phyloP scores from a whole-genome alignment of 2,113 vertebrate species.

The Protobothrops mucrosquamatus region DNA sequence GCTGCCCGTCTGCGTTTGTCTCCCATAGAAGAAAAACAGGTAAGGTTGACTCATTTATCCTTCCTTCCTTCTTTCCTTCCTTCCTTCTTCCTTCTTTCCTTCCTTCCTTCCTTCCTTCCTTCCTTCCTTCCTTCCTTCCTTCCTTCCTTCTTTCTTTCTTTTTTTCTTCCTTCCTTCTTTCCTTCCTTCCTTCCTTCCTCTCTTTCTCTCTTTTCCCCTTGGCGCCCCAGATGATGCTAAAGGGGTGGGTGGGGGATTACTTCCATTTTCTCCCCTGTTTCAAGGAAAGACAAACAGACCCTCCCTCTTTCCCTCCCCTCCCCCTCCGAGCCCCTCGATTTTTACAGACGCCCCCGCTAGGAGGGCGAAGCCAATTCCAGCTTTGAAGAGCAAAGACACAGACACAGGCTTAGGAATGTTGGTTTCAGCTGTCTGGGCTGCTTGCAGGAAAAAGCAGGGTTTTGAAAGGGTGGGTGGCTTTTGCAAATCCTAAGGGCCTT shows the following conservation, averaged over 20 bases:
- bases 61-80: too few relatives aligned
- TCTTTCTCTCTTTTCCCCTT: too few relatives aligned
- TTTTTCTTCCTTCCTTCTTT: too few relatives aligned
- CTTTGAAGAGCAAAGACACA: not conserved
- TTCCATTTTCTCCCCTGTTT: not conserved
- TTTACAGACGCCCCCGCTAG: not conserved
- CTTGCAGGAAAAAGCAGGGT: not conserved
- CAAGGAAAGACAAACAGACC: not conserved
- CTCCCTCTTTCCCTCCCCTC: too few relatives aligned
- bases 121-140: too few relatives aligned
- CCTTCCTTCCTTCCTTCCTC: too few relatives aligned
- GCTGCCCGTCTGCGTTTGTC: not conserved
- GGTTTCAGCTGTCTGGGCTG: not conserved
- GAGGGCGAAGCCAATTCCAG: not conserved
- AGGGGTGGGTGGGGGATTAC: not conserved
- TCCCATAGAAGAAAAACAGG: constrained; percentile 64
- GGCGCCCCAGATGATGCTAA: not conserved
- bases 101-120: too few relatives aligned
- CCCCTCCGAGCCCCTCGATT: not conserved
- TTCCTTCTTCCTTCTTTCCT: too few relatives aligned
- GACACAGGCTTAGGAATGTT: not conserved
- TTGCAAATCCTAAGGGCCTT: not conserved
- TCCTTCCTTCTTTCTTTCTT: too few relatives aligned
- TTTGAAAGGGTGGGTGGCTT: not conserved
- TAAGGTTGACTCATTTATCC: constrained; percentile 22